These are phyloP conservation scores for Diabrotica undecimpunctata DNA, from an alignment of 1,140 invertebrate species.

Conservation along the genomic window DNA sequence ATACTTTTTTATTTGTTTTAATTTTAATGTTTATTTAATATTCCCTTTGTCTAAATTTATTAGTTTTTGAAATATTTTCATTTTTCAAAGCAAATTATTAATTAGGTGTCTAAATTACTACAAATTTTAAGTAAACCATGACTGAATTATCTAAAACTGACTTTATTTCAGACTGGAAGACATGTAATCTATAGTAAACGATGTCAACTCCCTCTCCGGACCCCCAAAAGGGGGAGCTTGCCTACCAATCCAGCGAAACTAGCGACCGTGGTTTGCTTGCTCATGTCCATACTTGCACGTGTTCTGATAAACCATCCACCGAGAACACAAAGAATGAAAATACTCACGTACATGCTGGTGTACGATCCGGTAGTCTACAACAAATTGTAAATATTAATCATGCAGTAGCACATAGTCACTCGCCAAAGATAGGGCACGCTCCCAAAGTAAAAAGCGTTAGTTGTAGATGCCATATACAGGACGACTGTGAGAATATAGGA, in stretches of 20 bases:
- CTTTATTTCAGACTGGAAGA: not conserved
- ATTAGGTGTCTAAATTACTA: too few relatives aligned
- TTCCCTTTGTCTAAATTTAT: too few relatives aligned
- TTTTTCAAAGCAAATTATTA: too few relatives aligned
- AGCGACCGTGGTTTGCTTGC: constrained; percentile 38
- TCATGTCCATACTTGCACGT: constrained; percentile 37
- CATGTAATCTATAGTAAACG: not conserved
- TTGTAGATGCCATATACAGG: constrained; percentile 39
- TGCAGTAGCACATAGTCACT: constrained; percentile 37
- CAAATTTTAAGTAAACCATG: too few relatives aligned
- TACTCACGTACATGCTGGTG: constrained; percentile 20
- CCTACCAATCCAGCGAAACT: constrained; percentile 41
- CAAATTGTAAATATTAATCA: constrained; percentile 30
- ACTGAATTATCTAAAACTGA: too few relatives aligned
- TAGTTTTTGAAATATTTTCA: too few relatives aligned
- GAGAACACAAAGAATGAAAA: constrained; percentile 31
- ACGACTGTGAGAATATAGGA: constrained; percentile 27
- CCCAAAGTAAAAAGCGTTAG: constrained; percentile 19
- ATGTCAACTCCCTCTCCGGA: constrained; percentile 43
- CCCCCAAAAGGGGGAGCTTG: constrained; percentile 36
- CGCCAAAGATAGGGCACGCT: constrained; percentile 30
- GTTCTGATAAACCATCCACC: constrained; percentile 26
- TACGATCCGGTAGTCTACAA: constrained; percentile 7
- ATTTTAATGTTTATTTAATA: too few relatives aligned
- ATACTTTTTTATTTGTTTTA: too few relatives aligned